A percentile compares a stretch with the other conserved stretches of the same genome.
phyloP scores from a whole-genome alignment of 2,797 vertebrate genomes.

The Sarcophilus harrisii region DNA sequence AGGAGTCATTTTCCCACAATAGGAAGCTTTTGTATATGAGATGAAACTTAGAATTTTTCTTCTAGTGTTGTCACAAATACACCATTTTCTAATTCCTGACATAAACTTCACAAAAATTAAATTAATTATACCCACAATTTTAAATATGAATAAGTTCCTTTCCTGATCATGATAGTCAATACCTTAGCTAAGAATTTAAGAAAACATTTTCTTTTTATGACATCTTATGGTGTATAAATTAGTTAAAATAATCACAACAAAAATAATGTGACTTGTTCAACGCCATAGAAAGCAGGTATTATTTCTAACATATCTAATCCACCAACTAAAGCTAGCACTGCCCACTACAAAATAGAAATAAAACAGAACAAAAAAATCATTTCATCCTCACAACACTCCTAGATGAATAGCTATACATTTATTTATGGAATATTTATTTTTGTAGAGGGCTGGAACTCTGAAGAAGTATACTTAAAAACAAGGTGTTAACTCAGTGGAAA shows the following conservation, averaged over 20 bases:
- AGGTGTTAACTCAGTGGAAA: too few relatives aligned
- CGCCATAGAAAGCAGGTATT: background rate
- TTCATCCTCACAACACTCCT: background rate
- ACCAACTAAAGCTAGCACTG: background rate
- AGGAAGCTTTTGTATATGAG: background rate
- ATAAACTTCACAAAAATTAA: constrained; percentile 28
- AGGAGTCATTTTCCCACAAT: constrained; percentile 15
- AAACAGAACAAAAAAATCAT: constrained; percentile 41
- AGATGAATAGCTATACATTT: background rate
- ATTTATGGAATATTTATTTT: background rate
- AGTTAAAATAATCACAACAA: background rate
- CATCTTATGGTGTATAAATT: background rate
- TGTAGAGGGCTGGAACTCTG: too few relatives aligned
- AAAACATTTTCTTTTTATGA: background rate
- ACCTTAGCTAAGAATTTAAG: background rate
- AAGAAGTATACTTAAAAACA: too few relatives aligned
- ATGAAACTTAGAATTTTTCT: background rate
- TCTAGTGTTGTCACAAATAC: background rate
- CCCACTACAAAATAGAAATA: constrained; percentile 5
- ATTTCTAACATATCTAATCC: constrained; percentile 3
- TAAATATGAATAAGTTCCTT: background rate
- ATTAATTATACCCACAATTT: constrained; percentile 30
- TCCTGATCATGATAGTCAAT: background rate
- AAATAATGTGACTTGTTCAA: background rate
- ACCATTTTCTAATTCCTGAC: constrained; percentile 10